A percentile compares a stretch with the other conserved stretches of the same genome.
phyloP scores from a whole-genome alignment of 2,797 vertebrate species.

The Florisuga fusca region DNA sequence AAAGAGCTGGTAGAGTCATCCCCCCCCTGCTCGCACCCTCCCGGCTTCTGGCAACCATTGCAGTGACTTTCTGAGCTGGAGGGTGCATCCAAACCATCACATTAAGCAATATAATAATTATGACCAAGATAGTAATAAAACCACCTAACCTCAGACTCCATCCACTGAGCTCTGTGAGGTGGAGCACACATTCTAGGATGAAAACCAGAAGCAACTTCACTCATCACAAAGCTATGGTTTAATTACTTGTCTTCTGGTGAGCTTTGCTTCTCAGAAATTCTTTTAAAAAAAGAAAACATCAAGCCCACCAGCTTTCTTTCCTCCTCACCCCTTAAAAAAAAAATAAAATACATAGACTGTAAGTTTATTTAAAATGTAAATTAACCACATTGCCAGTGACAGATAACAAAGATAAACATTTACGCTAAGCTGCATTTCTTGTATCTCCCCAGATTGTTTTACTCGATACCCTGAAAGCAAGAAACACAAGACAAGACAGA shows the following conservation, averaged over 20 bases:
- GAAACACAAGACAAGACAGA: conserved; percentile 49
- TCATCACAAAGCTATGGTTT: conserved; percentile 54
- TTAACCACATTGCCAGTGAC: conserved; percentile 72
- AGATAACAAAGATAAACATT: conserved; percentile 81
- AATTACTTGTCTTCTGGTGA: conserved; percentile 51
- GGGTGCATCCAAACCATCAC: conserved; percentile 30
- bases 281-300: conserved; percentile 74
- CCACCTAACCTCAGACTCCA: conserved; percentile 66
- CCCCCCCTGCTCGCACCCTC: not conserved
- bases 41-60: conserved; percentile 31
- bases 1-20: not conserved
- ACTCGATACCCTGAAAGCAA: conserved; percentile 32
- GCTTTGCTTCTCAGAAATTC: conserved; percentile 70
- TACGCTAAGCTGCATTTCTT: conserved; percentile 76
- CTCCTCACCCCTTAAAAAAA: conserved; percentile 53
- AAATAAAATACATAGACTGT: conserved; percentile 55
- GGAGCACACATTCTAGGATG: conserved; percentile 63
- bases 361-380: conserved; percentile 77
- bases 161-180: conserved; percentile 40
- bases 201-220: conserved; percentile 62
- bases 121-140: conserved; percentile 53
- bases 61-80: conserved; percentile 56
- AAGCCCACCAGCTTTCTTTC: conserved; percentile 3
- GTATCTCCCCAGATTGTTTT: conserved; percentile 55
- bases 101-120: conserved; percentile 61